These are phyloP conservation scores for Amphiduros pacificus DNA, from an alignment of 2,888 invertebrate species.

Conservation along the genomic window DNA sequence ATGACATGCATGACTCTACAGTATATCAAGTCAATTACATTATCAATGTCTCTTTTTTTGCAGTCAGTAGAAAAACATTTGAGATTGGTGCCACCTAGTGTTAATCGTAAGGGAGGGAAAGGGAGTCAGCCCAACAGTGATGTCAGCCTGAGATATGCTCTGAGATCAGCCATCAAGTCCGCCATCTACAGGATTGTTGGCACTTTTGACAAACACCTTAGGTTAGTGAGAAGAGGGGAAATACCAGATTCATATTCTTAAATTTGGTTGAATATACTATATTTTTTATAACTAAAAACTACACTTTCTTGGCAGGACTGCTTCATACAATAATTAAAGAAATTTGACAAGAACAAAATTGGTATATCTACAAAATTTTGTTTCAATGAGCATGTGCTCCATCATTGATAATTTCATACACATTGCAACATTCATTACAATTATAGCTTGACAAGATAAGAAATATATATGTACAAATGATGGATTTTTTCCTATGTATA, in stretches of 20 bases:
- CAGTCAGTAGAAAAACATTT: conserved; percentile 55
- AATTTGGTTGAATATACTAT: background rate
- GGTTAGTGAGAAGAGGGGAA: too few species aligned
- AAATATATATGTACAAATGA: too few species aligned
- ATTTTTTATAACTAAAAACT: background rate
- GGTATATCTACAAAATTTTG: too few species aligned
- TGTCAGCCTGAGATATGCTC: conserved; percentile 37
- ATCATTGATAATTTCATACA: too few species aligned
- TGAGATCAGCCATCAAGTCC: conserved; percentile 40
- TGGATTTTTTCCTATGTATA: too few species aligned
- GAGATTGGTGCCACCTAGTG: conserved; percentile 40
- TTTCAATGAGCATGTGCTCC: too few species aligned
- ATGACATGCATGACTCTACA: too few species aligned
- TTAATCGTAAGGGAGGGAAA: background rate
- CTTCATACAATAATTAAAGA: too few species aligned
- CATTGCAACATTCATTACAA: too few species aligned
- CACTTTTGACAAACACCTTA: conserved; percentile 45
- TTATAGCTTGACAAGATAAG: too few species aligned
- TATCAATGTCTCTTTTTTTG: conserved; percentile 10
- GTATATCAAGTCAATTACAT: background rate
- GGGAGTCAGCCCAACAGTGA: conserved; percentile 15
- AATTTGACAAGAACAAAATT: too few species aligned
- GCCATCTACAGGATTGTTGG: conserved; percentile 45
- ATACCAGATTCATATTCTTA: too few species aligned
- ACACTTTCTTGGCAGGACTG: background rate